These are phyloP conservation scores for Oreocharis arfaki DNA, from an alignment of 2,113 vertebrate genomes.

Conservation along the genomic window DNA sequence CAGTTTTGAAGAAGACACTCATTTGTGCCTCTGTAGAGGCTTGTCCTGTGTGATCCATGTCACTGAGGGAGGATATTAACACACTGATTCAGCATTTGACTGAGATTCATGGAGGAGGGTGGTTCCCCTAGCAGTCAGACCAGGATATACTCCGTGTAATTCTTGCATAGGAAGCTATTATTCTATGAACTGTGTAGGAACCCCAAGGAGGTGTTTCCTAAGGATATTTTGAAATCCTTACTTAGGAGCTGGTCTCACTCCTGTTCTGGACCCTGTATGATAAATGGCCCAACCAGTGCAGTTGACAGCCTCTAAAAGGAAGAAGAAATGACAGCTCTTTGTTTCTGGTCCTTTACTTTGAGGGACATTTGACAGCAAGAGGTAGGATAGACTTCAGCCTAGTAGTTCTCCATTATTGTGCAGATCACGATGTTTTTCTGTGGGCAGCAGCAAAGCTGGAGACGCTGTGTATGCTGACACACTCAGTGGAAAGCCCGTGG, in stretches of 20 bases:
- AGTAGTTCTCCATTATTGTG: neutral
- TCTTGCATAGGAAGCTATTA: neutral
- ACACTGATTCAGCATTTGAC: neutral
- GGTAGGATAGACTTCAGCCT: neutral
- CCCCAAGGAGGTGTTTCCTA: neutral
- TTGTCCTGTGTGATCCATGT: neutral
- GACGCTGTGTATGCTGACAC: rapidly evolving
- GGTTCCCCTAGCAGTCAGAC: neutral
- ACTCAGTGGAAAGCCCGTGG: neutral
- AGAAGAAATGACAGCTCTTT: neutral
- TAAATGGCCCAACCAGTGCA: neutral
- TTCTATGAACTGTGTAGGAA: neutral
- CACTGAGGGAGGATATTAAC: neutral
- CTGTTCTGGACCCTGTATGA: neutral
- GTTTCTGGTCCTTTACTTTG: neutral
- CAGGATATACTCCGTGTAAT: neutral
- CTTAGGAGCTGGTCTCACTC: neutral
- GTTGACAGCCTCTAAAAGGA: neutral
- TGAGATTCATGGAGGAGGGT: neutral
- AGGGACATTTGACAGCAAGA: neutral
- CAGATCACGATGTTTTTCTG: neutral
- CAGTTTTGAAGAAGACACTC: neutral
- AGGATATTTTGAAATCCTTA: neutral
- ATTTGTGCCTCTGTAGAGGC: neutral
- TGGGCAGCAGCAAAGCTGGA: neutral